A percentile compares a stretch with the other conserved stretches of the same genome.
Conservation (phyloP, 2,113 vertebrate genomes). For the Dendrocopos noguchii region DNA sequence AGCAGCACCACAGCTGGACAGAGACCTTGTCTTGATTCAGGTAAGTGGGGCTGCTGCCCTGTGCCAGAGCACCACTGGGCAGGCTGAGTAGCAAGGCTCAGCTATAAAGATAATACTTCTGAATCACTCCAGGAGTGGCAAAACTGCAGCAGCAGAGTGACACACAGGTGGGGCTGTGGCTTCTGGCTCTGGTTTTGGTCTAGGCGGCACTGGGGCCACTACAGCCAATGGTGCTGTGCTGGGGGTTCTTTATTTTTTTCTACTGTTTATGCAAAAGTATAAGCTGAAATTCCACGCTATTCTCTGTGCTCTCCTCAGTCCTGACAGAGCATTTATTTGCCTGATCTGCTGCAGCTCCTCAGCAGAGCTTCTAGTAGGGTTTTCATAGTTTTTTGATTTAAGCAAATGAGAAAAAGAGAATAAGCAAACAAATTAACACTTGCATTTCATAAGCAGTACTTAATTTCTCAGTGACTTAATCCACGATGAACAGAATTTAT, state of each 20-base stretch:
- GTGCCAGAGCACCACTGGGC: background rate
- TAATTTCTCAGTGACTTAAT: conserved; percentile 1
- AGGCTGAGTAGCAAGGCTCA: background rate
- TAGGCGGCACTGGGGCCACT: background rate
- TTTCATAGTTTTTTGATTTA: background rate
- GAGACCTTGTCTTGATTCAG: background rate
- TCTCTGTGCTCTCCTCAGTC: background rate
- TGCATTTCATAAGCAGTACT: background rate
- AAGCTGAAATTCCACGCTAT: background rate
- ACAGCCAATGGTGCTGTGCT: background rate
- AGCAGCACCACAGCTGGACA: background rate
- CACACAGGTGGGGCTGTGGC: background rate
- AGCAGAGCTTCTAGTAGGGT: background rate
- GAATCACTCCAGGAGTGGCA: background rate
- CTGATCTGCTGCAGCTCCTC: background rate
- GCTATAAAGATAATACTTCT: background rate
- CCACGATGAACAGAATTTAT: background rate
- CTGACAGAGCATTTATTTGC: background rate
- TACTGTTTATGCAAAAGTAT: background rate
- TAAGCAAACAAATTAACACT: background rate
- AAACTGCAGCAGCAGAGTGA: background rate
- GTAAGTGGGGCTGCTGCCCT: background rate
- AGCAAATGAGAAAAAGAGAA: background rate
- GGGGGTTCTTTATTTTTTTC: background rate
- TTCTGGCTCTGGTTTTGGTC: background rate